phyloP scores from a whole-genome alignment of 2,888 invertebrate genomes.

The Syritta pipiens region DNA sequence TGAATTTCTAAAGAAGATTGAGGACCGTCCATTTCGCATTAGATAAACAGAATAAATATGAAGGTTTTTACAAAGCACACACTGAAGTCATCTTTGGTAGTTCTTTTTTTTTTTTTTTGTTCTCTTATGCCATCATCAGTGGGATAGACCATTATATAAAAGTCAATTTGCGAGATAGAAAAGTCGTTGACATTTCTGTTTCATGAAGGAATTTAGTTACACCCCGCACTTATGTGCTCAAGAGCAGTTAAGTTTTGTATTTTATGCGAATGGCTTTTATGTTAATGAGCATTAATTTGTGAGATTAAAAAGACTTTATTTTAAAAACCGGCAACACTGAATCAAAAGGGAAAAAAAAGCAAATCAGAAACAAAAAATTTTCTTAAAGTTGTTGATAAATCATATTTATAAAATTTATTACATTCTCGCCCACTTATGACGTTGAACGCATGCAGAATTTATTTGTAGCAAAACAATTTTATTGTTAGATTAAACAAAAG shows the following conservation, averaged over 20 bases:
- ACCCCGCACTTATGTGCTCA: too few relatives aligned
- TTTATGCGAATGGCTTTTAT: slow-evolving; percentile 1
- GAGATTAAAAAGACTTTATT: neutral
- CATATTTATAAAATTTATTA: slow-evolving; percentile 26
- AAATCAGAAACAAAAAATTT: neutral
- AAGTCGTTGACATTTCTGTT: slow-evolving; percentile 48
- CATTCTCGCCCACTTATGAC: slow-evolving; percentile 24
- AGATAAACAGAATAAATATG: slow-evolving; percentile 13
- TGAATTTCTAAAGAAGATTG: slow-evolving; percentile 51
- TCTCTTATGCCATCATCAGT: slow-evolving; percentile 10
- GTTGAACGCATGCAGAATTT: neutral
- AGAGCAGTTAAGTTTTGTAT: slow-evolving; percentile 17
- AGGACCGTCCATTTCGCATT: slow-evolving; percentile 26
- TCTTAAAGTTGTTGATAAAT: too few relatives aligned
- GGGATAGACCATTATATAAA: slow-evolving; percentile 21
- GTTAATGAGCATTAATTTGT: slow-evolving; percentile 29
- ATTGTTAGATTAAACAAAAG: slow-evolving; percentile 12
- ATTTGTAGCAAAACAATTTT: neutral
- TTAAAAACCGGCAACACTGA: slow-evolving; percentile 19
- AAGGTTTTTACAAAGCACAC: slow-evolving; percentile 9
- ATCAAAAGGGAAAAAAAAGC: neutral
- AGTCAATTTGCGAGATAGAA: slow-evolving; percentile 38
- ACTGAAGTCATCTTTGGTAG: neutral
- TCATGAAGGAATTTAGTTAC: too few relatives aligned
- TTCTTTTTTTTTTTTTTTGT: slow-evolving; percentile 20